Percentiles rank a stretch among this genome's conserved stretches.
Evolutionary conservation across 2,797 vertebrate species (phyloP).

Genomic region (Okamejei kenojei): DNA sequence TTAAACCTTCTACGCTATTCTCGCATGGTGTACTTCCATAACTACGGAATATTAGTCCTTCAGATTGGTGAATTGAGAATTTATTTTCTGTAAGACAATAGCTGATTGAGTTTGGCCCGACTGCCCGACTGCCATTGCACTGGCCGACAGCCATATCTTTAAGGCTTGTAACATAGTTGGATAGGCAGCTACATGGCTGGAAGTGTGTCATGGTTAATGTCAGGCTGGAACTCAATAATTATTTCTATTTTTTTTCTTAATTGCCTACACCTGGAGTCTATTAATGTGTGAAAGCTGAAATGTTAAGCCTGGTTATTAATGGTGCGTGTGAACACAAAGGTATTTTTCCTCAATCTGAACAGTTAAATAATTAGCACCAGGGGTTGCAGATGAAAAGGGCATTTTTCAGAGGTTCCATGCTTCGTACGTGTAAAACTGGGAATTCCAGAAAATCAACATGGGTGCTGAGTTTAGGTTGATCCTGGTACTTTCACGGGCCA

Average conservation of each 20-base stretch:
- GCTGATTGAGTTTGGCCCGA: neutral
- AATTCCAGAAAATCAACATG: neutral
- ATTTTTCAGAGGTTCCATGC: neutral
- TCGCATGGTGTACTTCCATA: neutral
- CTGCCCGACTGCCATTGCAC: neutral
- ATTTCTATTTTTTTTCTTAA: slow-evolving; percentile 1
- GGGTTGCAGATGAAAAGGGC: neutral
- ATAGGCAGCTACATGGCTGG: neutral
- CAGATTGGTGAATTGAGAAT: neutral
- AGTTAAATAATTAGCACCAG: neutral
- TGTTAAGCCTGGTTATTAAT: neutral
- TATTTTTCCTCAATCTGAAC: neutral
- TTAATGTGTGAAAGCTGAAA: neutral
- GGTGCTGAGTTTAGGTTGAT: neutral
- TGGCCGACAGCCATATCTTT: neutral
- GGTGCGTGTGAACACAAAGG: neutral
- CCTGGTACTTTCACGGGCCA: neutral
- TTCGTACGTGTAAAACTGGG: neutral
- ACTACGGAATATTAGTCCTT: neutral
- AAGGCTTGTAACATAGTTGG: neutral
- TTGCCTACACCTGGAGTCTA: neutral
- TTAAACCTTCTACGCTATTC: neutral
- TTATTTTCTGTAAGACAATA: neutral
- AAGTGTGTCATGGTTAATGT: neutral
- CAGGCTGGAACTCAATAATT: neutral